These are phyloP conservation scores for Magallana gigas DNA, from an alignment of 1,140 invertebrate species.

Conservation along the genomic window DNA sequence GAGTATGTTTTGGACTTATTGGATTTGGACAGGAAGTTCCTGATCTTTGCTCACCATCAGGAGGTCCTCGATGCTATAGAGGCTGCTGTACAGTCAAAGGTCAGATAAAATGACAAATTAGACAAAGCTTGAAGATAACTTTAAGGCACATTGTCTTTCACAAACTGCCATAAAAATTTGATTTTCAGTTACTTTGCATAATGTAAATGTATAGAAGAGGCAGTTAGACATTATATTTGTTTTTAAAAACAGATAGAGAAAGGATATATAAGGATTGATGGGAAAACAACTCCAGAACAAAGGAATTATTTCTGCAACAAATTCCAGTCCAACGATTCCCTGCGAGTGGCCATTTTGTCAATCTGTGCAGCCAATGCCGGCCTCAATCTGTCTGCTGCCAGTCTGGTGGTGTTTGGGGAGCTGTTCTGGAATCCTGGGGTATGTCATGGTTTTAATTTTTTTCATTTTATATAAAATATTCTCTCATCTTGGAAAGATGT, in stretches of 20 bases:
- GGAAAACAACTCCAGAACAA: conserved; percentile 71
- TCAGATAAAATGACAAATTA: conserved; percentile 68
- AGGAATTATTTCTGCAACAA: conserved; percentile 79
- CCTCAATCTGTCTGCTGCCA: conserved; percentile 92
- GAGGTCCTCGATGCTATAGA: conserved; percentile 86
- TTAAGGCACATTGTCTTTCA: too few relatives aligned
- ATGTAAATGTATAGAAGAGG: too few relatives aligned
- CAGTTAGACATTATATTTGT: too few relatives aligned
- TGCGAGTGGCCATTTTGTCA: conserved; percentile 90
- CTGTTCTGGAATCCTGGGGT: conserved; percentile 98
- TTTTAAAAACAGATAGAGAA: conserved; percentile 40
- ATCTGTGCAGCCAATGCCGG: conserved; percentile 93
- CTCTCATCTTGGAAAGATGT: too few relatives aligned
- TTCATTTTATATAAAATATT: not conserved
- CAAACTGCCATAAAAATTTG: too few relatives aligned
- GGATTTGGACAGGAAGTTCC: conserved; percentile 85
- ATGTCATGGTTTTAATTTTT: not conserved
- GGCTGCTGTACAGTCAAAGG: conserved; percentile 77
- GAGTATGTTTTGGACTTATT: conserved; percentile 77
- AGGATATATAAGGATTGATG: conserved; percentile 78
- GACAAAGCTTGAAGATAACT: too few relatives aligned
- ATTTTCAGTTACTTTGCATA: too few relatives aligned
- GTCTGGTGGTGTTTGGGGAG: conserved; percentile 96
- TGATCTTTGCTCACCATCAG: conserved; percentile 96
- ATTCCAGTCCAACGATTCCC: conserved; percentile 88